Evolutionary conservation across 1,140 invertebrate genomes (phyloP).

Genomic region (Anoplophora glabripennis): DNA sequence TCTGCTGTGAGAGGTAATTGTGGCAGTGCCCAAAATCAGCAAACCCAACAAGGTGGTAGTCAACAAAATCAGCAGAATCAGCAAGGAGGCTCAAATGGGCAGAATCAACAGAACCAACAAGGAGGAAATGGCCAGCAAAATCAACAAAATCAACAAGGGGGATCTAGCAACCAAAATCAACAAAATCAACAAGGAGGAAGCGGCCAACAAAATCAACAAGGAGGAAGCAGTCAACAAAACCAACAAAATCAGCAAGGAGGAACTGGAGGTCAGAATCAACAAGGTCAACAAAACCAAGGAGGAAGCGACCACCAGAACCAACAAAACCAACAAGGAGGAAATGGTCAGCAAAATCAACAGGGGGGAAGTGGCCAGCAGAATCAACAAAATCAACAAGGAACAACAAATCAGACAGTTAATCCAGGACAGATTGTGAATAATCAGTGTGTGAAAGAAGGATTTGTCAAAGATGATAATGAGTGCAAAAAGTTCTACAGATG

Average conservation of each 20-base stretch:
- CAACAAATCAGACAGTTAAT: conserved; percentile 4
- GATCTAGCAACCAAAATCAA: too few species aligned
- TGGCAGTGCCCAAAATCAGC: conserved; percentile 2
- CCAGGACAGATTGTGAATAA: conserved; percentile 11
- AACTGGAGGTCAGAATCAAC: conserved; percentile 8
- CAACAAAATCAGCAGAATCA: conserved; percentile 4
- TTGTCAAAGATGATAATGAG: conserved; percentile 52
- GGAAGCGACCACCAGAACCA: background rate
- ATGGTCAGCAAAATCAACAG: conserved; percentile 28
- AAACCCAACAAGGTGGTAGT: background rate
- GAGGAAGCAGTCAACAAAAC: background rate
- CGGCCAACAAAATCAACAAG: conserved; percentile 25
- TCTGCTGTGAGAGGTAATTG: conserved; percentile 13
- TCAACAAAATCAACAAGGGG: conserved; percentile 1
- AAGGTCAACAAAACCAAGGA: background rate
- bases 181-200: conserved; percentile 20
- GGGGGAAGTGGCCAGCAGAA: background rate
- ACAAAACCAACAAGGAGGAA: conserved; percentile 17
- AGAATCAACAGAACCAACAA: conserved; percentile 6
- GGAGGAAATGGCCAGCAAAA: conserved; percentile 13
- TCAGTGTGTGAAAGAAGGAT: conserved; percentile 39
- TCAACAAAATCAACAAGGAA: background rate
- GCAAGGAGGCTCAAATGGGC: background rate
- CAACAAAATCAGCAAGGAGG: conserved; percentile 11
- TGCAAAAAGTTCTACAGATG: conserved; percentile 70